Evolutionary conservation across 1,140 invertebrate species (phyloP), one percentile per base, ranked within the genome.

Genomic region (Drosophila nebulosa): DNA sequence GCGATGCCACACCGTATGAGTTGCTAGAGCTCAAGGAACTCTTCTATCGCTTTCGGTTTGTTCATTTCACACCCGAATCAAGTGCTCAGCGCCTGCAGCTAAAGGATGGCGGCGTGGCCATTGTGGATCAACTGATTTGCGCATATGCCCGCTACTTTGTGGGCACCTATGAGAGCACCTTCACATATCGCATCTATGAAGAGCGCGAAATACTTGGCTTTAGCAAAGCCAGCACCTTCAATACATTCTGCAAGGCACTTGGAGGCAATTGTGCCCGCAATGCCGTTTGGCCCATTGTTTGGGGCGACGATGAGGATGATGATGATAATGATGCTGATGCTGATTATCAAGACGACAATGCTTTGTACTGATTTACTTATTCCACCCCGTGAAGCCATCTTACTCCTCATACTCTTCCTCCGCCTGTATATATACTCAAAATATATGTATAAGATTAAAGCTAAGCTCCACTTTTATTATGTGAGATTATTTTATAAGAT

Each of bases 41-140:
- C 5, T 85, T 91, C 55, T 55, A 78, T 18, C 72, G 83, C 2
- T 77, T 76, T 9, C 79, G 80, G 1, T 68, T 91, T 6, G 69
- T 90, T 0, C 83, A 89, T 39, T 91, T 91, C 52, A 64, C 64
- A 3, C 76, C 91, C 4, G 89, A 90, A 36, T 83, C 90, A n/a
- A 73, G 74, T 14, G 59, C 32, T 5, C 83, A 91, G 65, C 76
- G 89, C n/a, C 77, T 91, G 6, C 91, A 93, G 74, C 95, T 94
- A 61, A 95, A 94, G 91, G 97, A 98, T 92, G 98, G 98, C 16
- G 97, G 96, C 12, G 91, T 97, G 36, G 98, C 98, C 1, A 98
- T 99, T 69, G 95, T 99, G 62, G 98, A 99, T 92, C 98, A 99
- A 93, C 97, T 98, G 78, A 96, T 99, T 73, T 98, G 97, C 93